These are phyloP conservation scores for Diplogasteroides magnus DNA, from an alignment of 1,140 invertebrate genomes.

Conservation along the genomic window DNA sequence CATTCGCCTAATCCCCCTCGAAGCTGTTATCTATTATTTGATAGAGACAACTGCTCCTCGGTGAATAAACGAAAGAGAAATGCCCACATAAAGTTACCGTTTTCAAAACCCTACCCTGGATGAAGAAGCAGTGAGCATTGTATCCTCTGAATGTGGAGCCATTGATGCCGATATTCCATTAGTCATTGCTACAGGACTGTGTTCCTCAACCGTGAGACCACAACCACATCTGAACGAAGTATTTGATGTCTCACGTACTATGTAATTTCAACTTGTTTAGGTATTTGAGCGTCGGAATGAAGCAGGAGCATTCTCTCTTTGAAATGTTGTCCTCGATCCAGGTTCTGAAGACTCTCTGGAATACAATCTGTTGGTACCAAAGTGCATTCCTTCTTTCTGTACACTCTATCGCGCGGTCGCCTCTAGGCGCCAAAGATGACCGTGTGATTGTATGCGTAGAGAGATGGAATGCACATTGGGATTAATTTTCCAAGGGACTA, in stretches of 20 bases:
- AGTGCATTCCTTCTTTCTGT: no score
- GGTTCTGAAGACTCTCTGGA: conserved; percentile 21
- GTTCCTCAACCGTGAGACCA: conserved; percentile 18
- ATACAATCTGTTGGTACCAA: neutral
- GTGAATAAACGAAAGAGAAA: neutral
- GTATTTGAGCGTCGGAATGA: conserved; percentile 61
- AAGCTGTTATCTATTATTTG: no score
- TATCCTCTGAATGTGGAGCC: conserved; percentile 9
- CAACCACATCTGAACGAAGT: conserved; percentile 36
- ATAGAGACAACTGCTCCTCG: neutral
- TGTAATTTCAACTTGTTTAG: conserved; percentile 55
- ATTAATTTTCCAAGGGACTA: neutral
- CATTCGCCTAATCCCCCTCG: no score
- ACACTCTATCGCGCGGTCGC: no score
- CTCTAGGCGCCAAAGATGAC: no score
- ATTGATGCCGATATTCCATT: conserved; percentile 45
- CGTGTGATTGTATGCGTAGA: no score
- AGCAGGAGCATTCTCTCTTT: conserved; percentile 84
- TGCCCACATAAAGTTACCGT: neutral
- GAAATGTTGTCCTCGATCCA: conserved; percentile 92
- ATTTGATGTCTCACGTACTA: conserved; percentile 1
- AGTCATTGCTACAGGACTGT: conserved; percentile 41
- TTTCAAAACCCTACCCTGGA: neutral
- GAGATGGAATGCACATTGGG: neutral
- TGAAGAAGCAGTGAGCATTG: no score